Evolutionary conservation across 2,888 invertebrate species (phyloP).

Genomic region (Drosophila robusta): DNA sequence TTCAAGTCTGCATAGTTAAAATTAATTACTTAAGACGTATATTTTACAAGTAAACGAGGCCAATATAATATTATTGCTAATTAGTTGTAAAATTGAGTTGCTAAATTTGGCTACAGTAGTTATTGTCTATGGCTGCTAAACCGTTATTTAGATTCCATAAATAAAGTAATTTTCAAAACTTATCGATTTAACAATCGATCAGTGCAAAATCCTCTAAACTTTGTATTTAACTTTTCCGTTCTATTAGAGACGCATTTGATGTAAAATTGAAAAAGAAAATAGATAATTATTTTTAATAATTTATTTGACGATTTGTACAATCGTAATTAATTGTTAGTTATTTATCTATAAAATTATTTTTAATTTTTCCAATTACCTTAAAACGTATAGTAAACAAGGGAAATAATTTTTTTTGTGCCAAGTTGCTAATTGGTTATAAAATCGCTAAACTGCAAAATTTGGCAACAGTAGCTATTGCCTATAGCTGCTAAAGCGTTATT

Average conservation of each 20-base stretch:
- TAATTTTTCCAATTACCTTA: not conserved
- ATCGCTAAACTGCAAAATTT: not conserved
- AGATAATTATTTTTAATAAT: too few species aligned
- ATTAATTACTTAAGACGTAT: not conserved
- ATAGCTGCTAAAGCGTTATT: slow-evolving; percentile 1
- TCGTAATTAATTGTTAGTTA: too few species aligned
- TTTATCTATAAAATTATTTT: too few species aligned
- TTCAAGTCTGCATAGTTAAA: not conserved
- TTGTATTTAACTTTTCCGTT: not conserved
- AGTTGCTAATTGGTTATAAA: too few species aligned
- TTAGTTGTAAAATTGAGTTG: not conserved
- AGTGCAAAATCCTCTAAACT: slow-evolving; percentile 7
- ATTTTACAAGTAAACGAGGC: not conserved
- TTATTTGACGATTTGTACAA: too few species aligned
- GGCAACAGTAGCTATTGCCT: not conserved
- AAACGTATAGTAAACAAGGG: not conserved
- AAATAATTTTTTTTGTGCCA: too few species aligned
- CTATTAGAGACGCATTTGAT: too few species aligned
- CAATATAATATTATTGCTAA: too few species aligned
- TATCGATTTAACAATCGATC: slow-evolving; percentile 71
- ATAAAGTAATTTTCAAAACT: slow-evolving; percentile 33
- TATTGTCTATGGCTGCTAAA: not conserved
- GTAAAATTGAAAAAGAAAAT: too few species aligned
- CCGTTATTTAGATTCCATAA: slow-evolving; percentile 11
- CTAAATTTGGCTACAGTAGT: not conserved